Evolutionary conservation across 2,888 invertebrate genomes (phyloP), one percentile per base, ranked within the genome.

Genomic region (Agonopterix subpropinquella): DNA sequence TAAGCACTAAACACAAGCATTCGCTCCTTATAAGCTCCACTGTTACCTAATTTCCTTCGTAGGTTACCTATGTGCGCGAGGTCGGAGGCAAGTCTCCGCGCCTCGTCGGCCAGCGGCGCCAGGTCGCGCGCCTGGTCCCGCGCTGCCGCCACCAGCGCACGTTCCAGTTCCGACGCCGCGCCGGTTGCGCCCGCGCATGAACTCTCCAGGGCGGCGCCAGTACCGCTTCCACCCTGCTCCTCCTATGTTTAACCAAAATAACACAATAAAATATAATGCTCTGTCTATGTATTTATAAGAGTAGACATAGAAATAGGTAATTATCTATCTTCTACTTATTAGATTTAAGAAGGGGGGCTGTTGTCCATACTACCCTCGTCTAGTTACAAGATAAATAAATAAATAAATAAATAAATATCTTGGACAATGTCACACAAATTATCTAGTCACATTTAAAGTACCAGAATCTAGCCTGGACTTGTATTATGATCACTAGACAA

Each of bases 161-260:
- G 92, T 65, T 93, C 93, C 58, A 98, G 90, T 73, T 98, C 97
- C 45, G 93, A 92, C 8, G 96, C 96, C 42, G 97, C 96, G 66
- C 93, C 92, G 53, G 94, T 93, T 47, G 98, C 91, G 87, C 86
- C 87, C 70, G 87, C 90, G 80, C 85, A 91, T 76, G 92, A 89
- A 80, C 90, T 88, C 55, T 88, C 88, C 49, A 82, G 69, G 63
- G 81, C 89, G 64, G 90, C 89, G 55, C 84, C 71, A 69, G 80
- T 68, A 47, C 81, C 74, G 60, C 70, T 71, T 47, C 74, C 61
- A 51, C 80, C 77, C 72, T 86, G 80, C 64, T 86, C 84, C 64
- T 88, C 85, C 85, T 87, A 57, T 39, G 13, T 42, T n/a, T 8
- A 42, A 8, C 11, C 8, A 42, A 42, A 42, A 42, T 11, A 4